These are phyloP conservation scores for Eudyptes chrysolophus DNA, from an alignment of 2,113 vertebrate species.

Conservation along the genomic window DNA sequence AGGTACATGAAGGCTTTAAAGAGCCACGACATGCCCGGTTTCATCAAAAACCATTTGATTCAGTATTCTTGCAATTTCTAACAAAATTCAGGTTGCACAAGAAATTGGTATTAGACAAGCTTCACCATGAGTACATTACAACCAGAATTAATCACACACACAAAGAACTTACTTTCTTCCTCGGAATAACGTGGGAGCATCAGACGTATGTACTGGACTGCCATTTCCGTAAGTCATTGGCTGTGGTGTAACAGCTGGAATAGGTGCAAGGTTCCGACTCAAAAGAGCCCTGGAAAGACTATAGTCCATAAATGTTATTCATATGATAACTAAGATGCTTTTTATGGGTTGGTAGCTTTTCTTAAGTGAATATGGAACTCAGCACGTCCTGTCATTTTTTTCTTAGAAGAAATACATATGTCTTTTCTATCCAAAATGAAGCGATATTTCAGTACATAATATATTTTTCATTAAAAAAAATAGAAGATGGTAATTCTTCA, in stretches of 20 bases:
- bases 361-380: neutral
- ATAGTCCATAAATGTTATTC: neutral
- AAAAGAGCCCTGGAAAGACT: slow-evolving; percentile 68
- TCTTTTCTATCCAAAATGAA: neutral
- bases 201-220: slow-evolving; percentile 6
- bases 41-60: neutral
- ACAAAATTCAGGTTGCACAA: neutral
- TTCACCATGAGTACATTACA: neutral
- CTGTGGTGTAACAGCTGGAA: slow-evolving; percentile 28
- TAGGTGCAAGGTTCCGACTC: neutral
- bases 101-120: neutral
- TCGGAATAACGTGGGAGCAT: slow-evolving; percentile 14
- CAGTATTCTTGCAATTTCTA: neutral
- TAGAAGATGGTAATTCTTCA: neutral
- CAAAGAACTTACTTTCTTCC: slow-evolving; percentile 79
- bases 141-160: neutral
- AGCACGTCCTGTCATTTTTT: neutral
- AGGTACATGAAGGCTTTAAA: neutral
- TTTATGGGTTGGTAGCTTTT: neutral
- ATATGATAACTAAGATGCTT: neutral
- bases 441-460: neutral
- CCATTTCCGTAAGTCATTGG: slow-evolving; percentile 38
- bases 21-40: neutral
- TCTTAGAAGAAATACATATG: neutral
- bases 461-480: neutral